Evolutionary conservation across 2,888 invertebrate species (phyloP), one percentile per base, ranked within the genome.

Genomic region (Ophioninae sp.): DNA sequence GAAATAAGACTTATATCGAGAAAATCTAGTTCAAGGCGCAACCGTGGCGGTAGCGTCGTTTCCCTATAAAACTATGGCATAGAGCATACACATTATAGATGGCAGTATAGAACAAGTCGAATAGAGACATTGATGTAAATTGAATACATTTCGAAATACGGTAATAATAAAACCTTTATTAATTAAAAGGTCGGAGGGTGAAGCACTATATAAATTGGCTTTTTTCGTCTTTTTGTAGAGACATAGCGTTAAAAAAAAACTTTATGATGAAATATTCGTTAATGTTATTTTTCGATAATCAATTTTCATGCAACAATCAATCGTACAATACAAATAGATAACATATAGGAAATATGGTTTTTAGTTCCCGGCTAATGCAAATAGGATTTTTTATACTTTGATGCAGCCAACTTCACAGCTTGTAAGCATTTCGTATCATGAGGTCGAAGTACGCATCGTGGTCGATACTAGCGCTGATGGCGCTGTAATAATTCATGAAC

Each of bases 391-490:
- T 51, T 51, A 2, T 51, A 7, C 13, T n/a, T n/a, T n/a, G n/a
- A n/a, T n/a, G n/a, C n/a, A n/a, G 41, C 1, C 17, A 44, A 20
- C 81, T 88, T 95, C 95, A 98, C 79, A 98, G 94, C 92, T 97
- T 97, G 94, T 97, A 99, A 0, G 97, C 96, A 89, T 97, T 97
- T 81, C 98, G 95, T 95, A 99, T 97, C 96, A 99, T 97, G 84
- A 99, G 94, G 93, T 98, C 98, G 92, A 99, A 99, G 92, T 97
- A 99, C 76, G 96, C 96, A 92, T 99, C 99, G 86, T 96, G 96
- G 92, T 99, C 99, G 87, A 99, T 97, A 0, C 98, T 98, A 61
- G 98, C 98, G 92, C 98, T 98, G 87, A 99, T 96, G 20, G 97
- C 97, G 80, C 96, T 95, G 94, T 99, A 99, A 93, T 99, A 99